Base-by-base conservation (phyloP, 2,113 vertebrate genomes). In the Pterophyllum scalare region DNA sequence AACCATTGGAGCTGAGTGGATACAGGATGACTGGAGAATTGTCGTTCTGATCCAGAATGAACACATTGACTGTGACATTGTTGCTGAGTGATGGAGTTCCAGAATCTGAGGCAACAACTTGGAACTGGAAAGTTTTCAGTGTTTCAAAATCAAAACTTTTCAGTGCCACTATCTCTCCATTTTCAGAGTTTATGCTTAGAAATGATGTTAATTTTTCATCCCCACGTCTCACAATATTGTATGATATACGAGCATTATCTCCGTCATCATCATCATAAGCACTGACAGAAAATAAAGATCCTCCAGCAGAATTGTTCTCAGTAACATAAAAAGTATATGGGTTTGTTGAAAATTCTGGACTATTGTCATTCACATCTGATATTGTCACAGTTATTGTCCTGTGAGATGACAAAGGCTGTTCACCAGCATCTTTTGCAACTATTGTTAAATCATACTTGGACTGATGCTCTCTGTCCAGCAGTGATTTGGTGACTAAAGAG, bases 281-380 rank as follows among this genome's bases (percentile, higher is more conserved):
- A 15, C 81, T 93, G 1, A 95, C 88, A 10, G 92, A 87, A 80
- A 93, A 93, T 24, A 95, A 49, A 9, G 83, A 81, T 2, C n/a
- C 61, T 14, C 93, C 94, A 46, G 92, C 81, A 5, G n/a, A 33
- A 62, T 95, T 95, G 28, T 94, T 94, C 46, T 95, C 94, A 9
- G 11, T 46, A 3, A 95, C 49, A 82, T 94, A 94, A 20, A 94
- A 89, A 2, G 31, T 84, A 15, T 93, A 92, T 0, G 88, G 87
- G 59, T 26, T 89, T 7, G 60, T 60, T 35, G 75, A 86, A 88
- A 95, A 95, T 62, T 88, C 64, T 26, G 91, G 94, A 35, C 79
- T 84, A 61, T 95, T 95, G 26, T 95, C 94, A 84, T 95, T 95
- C 19, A 96, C 87, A 88, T 96, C 96, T 76, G 94, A 93, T 26